Conservation (phyloP, 2,113 vertebrate species). For the Pyxicephalus adspersus region DNA sequence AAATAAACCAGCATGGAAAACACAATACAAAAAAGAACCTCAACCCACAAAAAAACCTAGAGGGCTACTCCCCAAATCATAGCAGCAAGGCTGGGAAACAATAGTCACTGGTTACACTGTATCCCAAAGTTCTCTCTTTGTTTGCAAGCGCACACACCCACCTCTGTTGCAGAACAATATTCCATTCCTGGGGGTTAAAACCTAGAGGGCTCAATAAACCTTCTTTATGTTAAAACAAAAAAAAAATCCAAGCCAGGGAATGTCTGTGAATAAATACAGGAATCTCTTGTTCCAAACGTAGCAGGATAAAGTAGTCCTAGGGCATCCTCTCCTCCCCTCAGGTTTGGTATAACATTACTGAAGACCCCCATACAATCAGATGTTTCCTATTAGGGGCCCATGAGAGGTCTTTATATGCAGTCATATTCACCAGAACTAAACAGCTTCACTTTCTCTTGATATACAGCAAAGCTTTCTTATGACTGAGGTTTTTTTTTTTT, state of each 20-base stretch:
- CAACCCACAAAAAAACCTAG: not conserved
- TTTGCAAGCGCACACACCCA: conserved; percentile 26
- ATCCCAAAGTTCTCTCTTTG: conserved; percentile 48
- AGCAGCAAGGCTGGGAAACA: not conserved
- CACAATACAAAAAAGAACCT: not conserved
- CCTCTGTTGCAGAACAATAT: conserved; percentile 8
- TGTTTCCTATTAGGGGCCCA: conserved; percentile 53
- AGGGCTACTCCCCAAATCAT: not conserved
- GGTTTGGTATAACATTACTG: not conserved
- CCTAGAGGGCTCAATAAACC: not conserved
- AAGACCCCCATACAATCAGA: conserved; percentile 49
- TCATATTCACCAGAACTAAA: conserved; percentile 32
- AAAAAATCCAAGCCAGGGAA: conserved; percentile 3
- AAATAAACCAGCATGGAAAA: not conserved
- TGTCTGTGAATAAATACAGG: conserved; percentile 1
- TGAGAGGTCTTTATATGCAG: conserved; percentile 36
- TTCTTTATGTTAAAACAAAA: not conserved
- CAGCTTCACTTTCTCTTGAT: conserved; percentile 8
- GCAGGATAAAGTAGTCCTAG: not conserved
- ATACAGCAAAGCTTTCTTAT: conserved; percentile 1
- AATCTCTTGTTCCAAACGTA: not conserved
- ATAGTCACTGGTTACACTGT: conserved; percentile 13
- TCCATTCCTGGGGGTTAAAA: conserved; percentile 19
- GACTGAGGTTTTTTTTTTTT: conserved; percentile 7
- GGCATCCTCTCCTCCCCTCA: not conserved